phyloP scores from a whole-genome alignment of 2,888 invertebrate species.

The Cylindroiulus punctatus region DNA sequence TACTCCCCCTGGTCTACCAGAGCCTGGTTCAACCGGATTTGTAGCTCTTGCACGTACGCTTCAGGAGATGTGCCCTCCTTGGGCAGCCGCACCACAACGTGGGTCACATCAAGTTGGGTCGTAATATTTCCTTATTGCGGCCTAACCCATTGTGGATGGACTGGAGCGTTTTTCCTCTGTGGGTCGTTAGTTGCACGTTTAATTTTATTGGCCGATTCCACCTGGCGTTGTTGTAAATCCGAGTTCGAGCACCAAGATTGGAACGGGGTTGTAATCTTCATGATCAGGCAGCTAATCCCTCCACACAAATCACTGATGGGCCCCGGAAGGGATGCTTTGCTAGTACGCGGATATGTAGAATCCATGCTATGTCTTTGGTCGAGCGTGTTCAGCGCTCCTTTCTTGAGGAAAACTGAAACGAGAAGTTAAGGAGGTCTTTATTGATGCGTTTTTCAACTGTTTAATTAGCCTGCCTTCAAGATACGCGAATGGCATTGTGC shows the following conservation, averaged over 20 bases:
- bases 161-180: not conserved
- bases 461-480: not conserved
- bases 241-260: not conserved
- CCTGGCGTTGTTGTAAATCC: conserved; percentile 23
- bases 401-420: conserved; percentile 2
- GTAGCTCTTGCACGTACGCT: not conserved
- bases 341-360: not conserved
- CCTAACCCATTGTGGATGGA: not conserved
- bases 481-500: not conserved
- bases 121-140: not conserved
- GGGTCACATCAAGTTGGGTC: not conserved
- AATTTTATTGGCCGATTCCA: conserved; percentile 7
- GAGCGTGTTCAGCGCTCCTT: not conserved
- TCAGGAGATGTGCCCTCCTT: too few species aligned
- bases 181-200: not conserved
- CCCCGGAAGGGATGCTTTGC: not conserved
- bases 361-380: not conserved
- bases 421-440: not conserved
- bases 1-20: not conserved
- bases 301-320: not conserved
- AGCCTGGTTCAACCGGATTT: not conserved
- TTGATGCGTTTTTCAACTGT: not conserved
- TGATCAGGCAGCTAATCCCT: not conserved
- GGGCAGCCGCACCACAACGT: not conserved
- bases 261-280: not conserved